A percentile compares a stretch with the other conserved stretches of the same genome.
Evolutionary conservation across 2,113 vertebrate genomes (phyloP).

Genomic region (Phaethon lepturus): DNA sequence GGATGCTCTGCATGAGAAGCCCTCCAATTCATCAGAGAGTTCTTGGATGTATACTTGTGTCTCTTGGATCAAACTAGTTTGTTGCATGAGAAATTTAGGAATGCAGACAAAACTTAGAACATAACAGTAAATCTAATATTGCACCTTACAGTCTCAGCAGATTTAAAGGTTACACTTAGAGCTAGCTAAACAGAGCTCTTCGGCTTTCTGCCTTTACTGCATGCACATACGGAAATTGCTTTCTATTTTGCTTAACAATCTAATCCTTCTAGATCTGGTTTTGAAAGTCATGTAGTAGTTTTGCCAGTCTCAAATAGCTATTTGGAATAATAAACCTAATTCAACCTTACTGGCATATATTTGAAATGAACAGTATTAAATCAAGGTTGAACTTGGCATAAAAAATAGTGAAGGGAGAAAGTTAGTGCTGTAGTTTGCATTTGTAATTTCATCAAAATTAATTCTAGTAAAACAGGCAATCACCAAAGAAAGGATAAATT

Average conservation of each 20-base stretch:
- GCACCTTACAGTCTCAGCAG: background rate
- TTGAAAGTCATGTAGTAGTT: background rate
- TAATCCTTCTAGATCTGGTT: background rate
- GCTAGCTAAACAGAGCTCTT: background rate
- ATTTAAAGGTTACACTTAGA: conserved; percentile 29
- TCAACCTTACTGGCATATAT: background rate
- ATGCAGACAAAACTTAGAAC: background rate
- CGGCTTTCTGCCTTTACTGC: background rate
- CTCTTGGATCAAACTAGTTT: conserved; percentile 26
- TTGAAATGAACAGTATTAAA: background rate
- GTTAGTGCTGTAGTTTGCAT: background rate
- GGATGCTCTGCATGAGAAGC: background rate
- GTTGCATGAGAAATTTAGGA: conserved; percentile 16
- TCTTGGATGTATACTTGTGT: background rate
- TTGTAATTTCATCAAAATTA: background rate
- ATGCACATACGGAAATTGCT: background rate
- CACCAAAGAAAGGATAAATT: background rate
- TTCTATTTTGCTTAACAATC: background rate
- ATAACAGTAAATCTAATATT: conserved; percentile 11
- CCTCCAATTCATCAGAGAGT: conserved; percentile 12
- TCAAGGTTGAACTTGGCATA: background rate
- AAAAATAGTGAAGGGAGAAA: background rate
- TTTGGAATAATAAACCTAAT: background rate
- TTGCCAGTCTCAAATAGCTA: background rate
- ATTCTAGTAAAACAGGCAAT: background rate